Percentiles rank a stretch among this genome's conserved stretches.
Evolutionary conservation across 2,888 invertebrate genomes (phyloP).

Genomic region (Dilophus febrilis): DNA sequence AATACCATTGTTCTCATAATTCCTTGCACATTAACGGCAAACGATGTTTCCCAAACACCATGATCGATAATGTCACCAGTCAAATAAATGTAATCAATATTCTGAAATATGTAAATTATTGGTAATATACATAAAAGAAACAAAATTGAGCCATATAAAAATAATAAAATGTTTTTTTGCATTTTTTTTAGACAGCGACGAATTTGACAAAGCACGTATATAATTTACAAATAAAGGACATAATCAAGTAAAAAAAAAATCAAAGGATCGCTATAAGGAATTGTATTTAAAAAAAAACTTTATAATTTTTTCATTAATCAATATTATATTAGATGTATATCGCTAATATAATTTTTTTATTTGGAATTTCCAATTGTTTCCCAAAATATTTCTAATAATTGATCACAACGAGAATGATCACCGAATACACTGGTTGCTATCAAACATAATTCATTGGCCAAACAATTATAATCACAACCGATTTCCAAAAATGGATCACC

Average conservation of each 20-base stretch:
- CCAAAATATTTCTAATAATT: constrained; percentile 13
- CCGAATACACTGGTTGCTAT: constrained; percentile 18
- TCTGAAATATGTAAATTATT: no score
- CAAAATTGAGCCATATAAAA: background rate
- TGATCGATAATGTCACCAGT: constrained; percentile 81
- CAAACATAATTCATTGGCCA: constrained; percentile 18
- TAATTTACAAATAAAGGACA: no score
- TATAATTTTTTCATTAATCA: no score
- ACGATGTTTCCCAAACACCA: constrained; percentile 70
- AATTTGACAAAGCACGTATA: no score
- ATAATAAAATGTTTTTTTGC: background rate
- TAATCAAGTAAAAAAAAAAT: no score
- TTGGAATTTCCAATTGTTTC: constrained; percentile 21
- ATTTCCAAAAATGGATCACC: constrained; percentile 18
- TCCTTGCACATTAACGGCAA: constrained; percentile 40
- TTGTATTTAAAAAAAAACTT: no score
- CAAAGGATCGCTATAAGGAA: no score
- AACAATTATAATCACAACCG: constrained; percentile 20
- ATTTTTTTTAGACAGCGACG: background rate
- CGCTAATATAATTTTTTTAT: no score
- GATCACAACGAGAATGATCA: constrained; percentile 16
- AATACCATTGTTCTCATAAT: constrained; percentile 36
- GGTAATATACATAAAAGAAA: constrained; percentile 8
- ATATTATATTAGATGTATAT: no score
- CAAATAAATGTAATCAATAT: constrained; percentile 53